Conservation (phyloP, 64 coral and sea anemone genomes). For the Actinia tenebrosa region DNA sequence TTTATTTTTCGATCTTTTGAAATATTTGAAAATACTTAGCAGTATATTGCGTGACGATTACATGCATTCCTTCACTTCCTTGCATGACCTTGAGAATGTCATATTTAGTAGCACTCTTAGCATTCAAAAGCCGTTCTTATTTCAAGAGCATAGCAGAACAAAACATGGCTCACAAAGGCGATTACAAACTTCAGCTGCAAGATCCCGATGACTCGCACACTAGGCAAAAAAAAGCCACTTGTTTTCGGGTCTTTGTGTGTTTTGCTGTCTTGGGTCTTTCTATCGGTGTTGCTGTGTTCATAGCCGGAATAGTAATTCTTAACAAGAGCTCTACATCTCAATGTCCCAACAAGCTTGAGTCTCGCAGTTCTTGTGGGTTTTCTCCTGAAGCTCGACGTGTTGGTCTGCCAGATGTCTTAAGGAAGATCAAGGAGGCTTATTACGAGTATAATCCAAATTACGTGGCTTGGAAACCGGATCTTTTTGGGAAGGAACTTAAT, state of each 20-base stretch:
- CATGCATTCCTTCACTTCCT: too few species aligned
- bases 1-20: too few species aligned
- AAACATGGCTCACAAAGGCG: not conserved
- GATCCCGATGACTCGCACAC: not conserved
- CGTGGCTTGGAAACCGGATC: constrained; percentile 33
- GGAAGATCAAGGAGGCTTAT: constrained; percentile 16
- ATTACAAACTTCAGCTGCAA: not conserved
- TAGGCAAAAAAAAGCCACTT: not conserved
- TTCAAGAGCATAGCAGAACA: not conserved
- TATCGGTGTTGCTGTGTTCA: constrained; percentile 19
- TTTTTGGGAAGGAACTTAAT: not conserved
- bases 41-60: too few species aligned
- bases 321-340: not conserved
- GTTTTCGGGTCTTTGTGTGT: not conserved
- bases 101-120: not conserved
- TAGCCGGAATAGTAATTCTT: constrained; percentile 20
- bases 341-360: not conserved
- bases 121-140: not conserved
- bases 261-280: constrained; percentile 4
- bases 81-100: too few species aligned
- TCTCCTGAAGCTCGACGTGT: constrained; percentile 37
- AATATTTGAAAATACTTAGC: too few species aligned
- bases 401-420: constrained; percentile 27
- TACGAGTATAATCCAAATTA: constrained; percentile 26
- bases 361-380: not conserved